phyloP scores from a whole-genome alignment of 2,797 vertebrate species.

The Semaprochilodus insignis region DNA sequence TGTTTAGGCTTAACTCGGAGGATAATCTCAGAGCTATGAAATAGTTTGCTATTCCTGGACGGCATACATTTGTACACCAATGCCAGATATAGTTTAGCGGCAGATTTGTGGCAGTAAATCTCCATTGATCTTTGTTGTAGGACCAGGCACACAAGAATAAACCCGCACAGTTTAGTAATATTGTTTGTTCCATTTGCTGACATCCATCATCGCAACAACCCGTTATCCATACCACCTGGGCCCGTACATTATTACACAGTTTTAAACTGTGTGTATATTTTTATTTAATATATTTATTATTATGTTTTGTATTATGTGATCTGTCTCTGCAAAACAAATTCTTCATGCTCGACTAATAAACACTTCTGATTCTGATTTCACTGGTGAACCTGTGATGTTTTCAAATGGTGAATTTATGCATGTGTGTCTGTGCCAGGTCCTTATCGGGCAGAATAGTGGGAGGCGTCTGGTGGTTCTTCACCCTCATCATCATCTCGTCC shows the following conservation, averaged over 20 bases:
- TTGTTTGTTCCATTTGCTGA: neutral
- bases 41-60: conserved; percentile 5
- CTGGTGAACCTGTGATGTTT: neutral
- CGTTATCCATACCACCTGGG: no score
- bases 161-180: neutral
- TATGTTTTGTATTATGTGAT: neutral
- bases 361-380: neutral
- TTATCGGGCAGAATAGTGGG: conserved; percentile 98
- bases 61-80: neutral
- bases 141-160: neutral
- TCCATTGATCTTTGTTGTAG: neutral
- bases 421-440: conserved; percentile 80
- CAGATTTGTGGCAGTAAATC: conserved; percentile 1
- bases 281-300: neutral
- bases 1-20: conserved; percentile 15
- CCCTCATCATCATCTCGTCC: conserved; percentile 99
- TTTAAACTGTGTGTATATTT: no score
- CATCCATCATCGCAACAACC: no score
- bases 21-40: conserved; percentile 4
- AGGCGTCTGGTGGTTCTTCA: conserved; percentile 99
- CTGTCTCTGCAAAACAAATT: no score
- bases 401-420: neutral
- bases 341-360: neutral
- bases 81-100: neutral
- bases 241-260: neutral